phyloP scores from a whole-genome alignment of 2,888 invertebrate genomes.

The Candidula unifasciata region DNA sequence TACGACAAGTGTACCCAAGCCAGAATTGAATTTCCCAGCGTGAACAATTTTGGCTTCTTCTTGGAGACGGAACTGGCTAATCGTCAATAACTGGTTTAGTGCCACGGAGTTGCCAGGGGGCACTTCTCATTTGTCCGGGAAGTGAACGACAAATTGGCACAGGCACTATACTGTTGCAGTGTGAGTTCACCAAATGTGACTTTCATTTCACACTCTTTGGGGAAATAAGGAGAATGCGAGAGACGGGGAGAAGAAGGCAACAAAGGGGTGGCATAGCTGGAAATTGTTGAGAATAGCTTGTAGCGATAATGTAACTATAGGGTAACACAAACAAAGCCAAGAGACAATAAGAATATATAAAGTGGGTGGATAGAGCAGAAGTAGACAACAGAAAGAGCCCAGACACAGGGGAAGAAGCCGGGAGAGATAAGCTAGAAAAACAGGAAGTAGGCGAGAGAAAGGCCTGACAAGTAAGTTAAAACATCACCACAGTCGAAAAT shows the following conservation, averaged over 20 bases:
- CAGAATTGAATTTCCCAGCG: conserved; percentile 54
- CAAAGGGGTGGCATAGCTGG: neutral
- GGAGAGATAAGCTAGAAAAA: neutral
- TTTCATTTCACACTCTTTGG: neutral
- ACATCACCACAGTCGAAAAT: neutral
- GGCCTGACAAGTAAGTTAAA: neutral
- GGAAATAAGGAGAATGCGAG: neutral
- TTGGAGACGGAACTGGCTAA: conserved; percentile 31
- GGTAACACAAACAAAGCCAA: no score
- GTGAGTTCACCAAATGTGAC: conserved; percentile 28
- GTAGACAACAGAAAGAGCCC: no score
- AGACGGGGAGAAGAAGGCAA: neutral
- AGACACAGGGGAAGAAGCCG: neutral
- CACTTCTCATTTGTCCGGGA: conserved; percentile 35
- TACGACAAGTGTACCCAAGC: conserved; percentile 55
- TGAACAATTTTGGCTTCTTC: conserved; percentile 47
- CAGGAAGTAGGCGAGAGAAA: neutral
- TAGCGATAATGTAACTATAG: no score
- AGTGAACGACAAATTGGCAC: conserved; percentile 41
- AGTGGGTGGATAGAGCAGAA: no score
- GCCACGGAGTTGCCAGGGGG: conserved; percentile 42
- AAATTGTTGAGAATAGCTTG: no score
- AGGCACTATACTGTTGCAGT: conserved; percentile 26
- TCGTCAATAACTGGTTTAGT: conserved; percentile 49
- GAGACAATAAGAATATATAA: no score